Percentiles rank a stretch among this genome's conserved stretches.
These are phyloP conservation scores for Acrocephalus scirpaceus DNA, from an alignment of 2,797 vertebrate genomes.

Conservation along the genomic window DNA sequence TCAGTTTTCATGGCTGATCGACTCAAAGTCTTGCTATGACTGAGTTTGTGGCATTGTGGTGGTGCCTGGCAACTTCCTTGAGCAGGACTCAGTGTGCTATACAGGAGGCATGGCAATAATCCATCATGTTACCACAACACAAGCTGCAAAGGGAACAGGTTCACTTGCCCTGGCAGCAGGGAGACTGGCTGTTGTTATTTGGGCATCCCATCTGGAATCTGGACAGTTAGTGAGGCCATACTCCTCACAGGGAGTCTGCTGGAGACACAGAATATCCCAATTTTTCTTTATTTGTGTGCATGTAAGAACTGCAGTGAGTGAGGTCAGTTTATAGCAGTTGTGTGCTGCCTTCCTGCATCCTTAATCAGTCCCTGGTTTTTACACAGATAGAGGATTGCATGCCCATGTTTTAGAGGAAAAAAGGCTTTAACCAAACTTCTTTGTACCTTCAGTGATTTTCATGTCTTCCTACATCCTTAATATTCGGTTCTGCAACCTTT, in stretches of 20 bases:
- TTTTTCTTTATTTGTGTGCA: neutral
- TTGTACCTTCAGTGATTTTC: neutral
- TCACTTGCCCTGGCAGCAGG: conserved; percentile 32
- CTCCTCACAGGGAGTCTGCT: neutral
- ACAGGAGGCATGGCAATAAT: neutral
- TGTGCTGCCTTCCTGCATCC: neutral
- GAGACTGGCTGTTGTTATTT: neutral
- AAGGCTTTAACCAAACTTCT: neutral
- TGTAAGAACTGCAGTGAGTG: accelerated
- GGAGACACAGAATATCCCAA: neutral
- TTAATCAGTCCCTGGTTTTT: accelerated
- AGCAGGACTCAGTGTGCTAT: neutral
- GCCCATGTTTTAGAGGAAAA: neutral
- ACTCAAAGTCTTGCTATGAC: neutral
- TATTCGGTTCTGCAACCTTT: neutral
- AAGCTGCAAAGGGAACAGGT: neutral
- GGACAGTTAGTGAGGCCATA: neutral
- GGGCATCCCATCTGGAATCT: neutral
- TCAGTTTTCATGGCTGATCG: neutral
- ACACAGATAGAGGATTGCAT: neutral
- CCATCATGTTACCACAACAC: neutral
- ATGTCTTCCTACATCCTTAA: neutral
- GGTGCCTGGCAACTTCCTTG: neutral
- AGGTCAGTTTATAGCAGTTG: neutral
- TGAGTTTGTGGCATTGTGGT: neutral